Evolutionary conservation across 2,113 vertebrate genomes (phyloP).

Genomic region (Lontra canadensis): DNA sequence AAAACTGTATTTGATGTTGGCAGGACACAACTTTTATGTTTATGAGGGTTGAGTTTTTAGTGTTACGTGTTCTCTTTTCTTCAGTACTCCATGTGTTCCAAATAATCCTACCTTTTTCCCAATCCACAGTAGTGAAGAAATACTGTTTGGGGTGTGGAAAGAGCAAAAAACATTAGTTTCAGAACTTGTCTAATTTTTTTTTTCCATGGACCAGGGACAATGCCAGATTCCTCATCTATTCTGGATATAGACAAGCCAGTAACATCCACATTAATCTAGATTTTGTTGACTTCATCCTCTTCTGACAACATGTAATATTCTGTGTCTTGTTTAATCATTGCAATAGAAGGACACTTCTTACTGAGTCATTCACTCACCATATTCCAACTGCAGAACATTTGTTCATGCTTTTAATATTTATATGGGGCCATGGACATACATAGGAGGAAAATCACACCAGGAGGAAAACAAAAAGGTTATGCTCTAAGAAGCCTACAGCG

Average conservation of each 20-base stretch:
- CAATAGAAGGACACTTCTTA: not conserved
- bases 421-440: not conserved
- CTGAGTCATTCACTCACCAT: conserved; percentile 20
- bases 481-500: not conserved
- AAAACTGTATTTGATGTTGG: conserved; percentile 49
- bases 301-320: conserved; percentile 54
- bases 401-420: conserved; percentile 29
- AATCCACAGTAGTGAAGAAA: conserved; percentile 12
- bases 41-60: conserved; percentile 23
- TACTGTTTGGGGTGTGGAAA: not conserved
- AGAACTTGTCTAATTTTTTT: not conserved
- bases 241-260: not conserved
- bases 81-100: conserved; percentile 11
- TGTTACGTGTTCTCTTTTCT: conserved; percentile 1
- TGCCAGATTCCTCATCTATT: conserved; percentile 31
- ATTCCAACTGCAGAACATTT: not conserved
- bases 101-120: conserved; percentile 30
- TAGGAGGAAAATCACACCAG: not conserved
- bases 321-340: conserved; percentile 56
- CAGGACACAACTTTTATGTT: conserved; percentile 9
- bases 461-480: not conserved
- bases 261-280: conserved; percentile 54
- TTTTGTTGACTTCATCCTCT: conserved; percentile 11
- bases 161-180: conserved; percentile 50
- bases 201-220: not conserved